Conservation (phyloP, 2,797 vertebrate genomes). For the Australoheros facetus region DNA sequence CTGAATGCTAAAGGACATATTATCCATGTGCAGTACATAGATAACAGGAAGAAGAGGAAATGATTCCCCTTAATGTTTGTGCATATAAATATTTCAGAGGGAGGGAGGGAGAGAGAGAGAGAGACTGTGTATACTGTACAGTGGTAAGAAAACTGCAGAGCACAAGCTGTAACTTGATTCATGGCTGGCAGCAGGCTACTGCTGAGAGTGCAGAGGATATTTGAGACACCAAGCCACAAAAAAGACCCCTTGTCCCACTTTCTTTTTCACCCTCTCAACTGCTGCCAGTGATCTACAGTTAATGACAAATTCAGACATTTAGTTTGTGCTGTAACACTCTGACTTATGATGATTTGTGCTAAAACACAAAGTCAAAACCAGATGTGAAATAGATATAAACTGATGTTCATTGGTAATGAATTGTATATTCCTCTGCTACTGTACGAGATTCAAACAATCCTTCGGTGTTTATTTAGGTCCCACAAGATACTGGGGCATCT, state of each 20-base stretch:
- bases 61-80: slow-evolving; percentile 1
- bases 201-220: slow-evolving; percentile 74
- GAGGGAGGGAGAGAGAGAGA: slow-evolving; percentile 2
- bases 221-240: slow-evolving; percentile 60
- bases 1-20: not conserved
- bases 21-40: slow-evolving; percentile 13
- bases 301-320: not conserved
- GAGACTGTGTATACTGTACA: slow-evolving; percentile 11
- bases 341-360: not conserved
- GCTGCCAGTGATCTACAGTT: not conserved
- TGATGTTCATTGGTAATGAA: not conserved
- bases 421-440: not conserved
- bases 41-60: not conserved
- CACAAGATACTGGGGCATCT: not conserved
- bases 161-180: slow-evolving; percentile 64
- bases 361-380: not conserved
- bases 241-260: slow-evolving; percentile 62
- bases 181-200: slow-evolving; percentile 47
- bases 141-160: slow-evolving; percentile 35
- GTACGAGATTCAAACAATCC: not conserved
- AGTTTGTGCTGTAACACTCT: not conserved
- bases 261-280: slow-evolving; percentile 28
- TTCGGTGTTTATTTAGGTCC: not conserved
- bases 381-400: not conserved
- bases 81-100: not conserved